Evolutionary conservation across 1,140 invertebrate genomes (phyloP).

Genomic region (Drosophila pectinifera): DNA sequence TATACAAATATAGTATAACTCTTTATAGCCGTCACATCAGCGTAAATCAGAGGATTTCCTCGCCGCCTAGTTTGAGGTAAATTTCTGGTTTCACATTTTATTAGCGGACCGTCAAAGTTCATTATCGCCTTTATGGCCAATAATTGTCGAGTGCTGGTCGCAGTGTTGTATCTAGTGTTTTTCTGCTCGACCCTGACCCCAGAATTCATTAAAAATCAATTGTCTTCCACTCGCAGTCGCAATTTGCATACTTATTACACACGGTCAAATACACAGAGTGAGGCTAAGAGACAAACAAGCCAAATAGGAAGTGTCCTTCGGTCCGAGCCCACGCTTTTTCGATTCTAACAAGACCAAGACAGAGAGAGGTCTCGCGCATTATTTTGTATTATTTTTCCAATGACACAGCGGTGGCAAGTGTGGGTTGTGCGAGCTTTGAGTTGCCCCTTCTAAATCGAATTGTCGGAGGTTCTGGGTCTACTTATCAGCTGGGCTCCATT

Average conservation of each 20-base stretch:
- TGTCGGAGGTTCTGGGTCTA: constrained; percentile 41
- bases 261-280: constrained; percentile 31
- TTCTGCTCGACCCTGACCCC: constrained; percentile 36
- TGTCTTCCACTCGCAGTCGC: constrained; percentile 44
- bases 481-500: constrained; percentile 43
- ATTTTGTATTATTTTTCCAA: constrained; percentile 36
- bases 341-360: constrained; percentile 32
- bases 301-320: constrained; percentile 51
- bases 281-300: constrained; percentile 7
- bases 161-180: neutral
- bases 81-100: constrained; percentile 48
- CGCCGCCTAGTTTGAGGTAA: constrained; percentile 55
- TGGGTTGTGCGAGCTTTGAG: constrained; percentile 33
- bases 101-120: constrained; percentile 15
- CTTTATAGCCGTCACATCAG: constrained; percentile 49
- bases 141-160: constrained; percentile 37
- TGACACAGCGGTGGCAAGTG: constrained; percentile 50
- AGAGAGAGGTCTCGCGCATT: constrained; percentile 26
- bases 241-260: constrained; percentile 60
- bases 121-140: constrained; percentile 51
- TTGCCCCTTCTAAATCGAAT: constrained; percentile 62
- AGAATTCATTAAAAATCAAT: constrained; percentile 62
- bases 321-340: constrained; percentile 29
- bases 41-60: constrained; percentile 53
- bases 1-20: constrained; percentile 21